A percentile compares a stretch with the other conserved stretches of the same genome.
Evolutionary conservation across 1,140 invertebrate species (phyloP).

Genomic region (Drosophila setifemur): DNA sequence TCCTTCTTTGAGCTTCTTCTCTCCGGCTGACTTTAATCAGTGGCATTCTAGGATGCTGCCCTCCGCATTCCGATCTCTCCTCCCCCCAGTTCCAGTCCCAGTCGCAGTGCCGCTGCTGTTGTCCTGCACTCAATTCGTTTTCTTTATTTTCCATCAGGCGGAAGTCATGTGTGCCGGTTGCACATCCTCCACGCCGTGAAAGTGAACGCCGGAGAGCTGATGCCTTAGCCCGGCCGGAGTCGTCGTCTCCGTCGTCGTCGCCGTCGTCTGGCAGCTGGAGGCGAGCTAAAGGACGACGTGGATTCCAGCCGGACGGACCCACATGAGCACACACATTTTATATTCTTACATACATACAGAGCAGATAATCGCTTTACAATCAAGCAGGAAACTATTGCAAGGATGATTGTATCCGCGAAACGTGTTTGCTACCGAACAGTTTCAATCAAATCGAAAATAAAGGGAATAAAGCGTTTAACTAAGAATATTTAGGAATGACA

Average conservation of each 20-base stretch:
- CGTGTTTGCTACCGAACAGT: constrained; percentile 59
- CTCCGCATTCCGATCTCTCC: constrained; percentile 1
- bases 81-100: neutral
- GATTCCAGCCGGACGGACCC: constrained; percentile 19
- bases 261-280: constrained; percentile 2
- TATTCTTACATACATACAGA: constrained; percentile 43
- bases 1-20: neutral
- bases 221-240: neutral
- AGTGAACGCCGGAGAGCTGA: constrained; percentile 30
- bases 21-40: constrained; percentile 68
- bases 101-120: constrained; percentile 22
- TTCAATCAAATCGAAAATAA: constrained; percentile 19
- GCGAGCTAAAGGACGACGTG: neutral
- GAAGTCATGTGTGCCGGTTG: constrained; percentile 74
- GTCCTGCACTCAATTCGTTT: constrained; percentile 77
- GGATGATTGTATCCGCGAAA: constrained; percentile 78
- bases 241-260: neutral
- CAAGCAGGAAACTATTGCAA: constrained; percentile 78
- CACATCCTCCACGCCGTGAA: constrained; percentile 58
- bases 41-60: constrained; percentile 62
- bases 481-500: neutral
- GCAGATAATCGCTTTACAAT: constrained; percentile 74
- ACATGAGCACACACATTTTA: constrained; percentile 26
- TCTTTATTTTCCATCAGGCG: constrained; percentile 73
- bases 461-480: constrained; percentile 5